Evolutionary conservation across 2,888 invertebrate species (phyloP), one percentile per base, ranked within the genome.

Genomic region (Dicyrtoma fusca): DNA sequence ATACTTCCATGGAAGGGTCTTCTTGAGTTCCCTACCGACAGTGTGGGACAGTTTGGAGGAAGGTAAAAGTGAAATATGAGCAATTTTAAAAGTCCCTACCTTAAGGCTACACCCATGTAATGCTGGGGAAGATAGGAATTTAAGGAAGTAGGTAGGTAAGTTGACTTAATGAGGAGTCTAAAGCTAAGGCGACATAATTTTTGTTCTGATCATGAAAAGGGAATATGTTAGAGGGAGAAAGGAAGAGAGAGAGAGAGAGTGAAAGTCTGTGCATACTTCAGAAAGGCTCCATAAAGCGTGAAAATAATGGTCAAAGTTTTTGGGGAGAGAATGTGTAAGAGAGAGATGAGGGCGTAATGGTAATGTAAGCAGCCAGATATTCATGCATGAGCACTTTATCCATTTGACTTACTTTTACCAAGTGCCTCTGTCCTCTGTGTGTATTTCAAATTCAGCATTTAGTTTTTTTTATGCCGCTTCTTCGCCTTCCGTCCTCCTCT

Each of bases 261-360:
- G n/a, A n/a, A n/a, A n/a, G n/a, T n/a, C n/a, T 47, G 42, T 66
- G 57, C 66, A 72, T 72, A 62, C 61, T 72, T 72, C 21, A 61
- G 13, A 61, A 45, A 44, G 63, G 68, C 25, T 74, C 69, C 64
- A 72, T 74, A 72, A 71, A 74, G 51, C 69, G 57, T 75, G 75
- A 75, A 72, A 69, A 72, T 75, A 74, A 74, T 74, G 72, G 72
- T 65, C 70, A 69, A 72, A 75, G 75, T 75, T 75, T 49, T 49
- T 21, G 25, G 53, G 51, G 65, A 51, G 65, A 34, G 51, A 59
- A 25, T 14, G 34, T 3, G 62, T 26, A 45, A 23, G 69, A 64
- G 57, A 71, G 62, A 51, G 51, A 63, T n/a, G 47, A 61, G 42
- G 65, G 47, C 47, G 23, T 51, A 26, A 45, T 14, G 63, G 44